phyloP scores from a whole-genome alignment of 1,140 invertebrate species.

The Tribolium castaneum region DNA sequence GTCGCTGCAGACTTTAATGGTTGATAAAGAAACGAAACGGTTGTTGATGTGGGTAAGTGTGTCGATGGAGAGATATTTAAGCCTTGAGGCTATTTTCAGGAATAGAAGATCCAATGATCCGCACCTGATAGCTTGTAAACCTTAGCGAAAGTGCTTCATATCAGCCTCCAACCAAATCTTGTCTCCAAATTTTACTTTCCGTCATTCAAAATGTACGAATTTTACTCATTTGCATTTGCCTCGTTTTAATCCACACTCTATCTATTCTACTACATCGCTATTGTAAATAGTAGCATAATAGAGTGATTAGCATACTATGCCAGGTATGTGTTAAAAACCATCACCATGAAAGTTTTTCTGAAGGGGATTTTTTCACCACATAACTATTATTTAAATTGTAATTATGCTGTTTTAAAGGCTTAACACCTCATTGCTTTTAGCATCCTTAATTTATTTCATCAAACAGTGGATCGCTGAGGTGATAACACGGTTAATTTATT shows the following conservation, averaged over 20 bases:
- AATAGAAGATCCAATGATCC: neutral
- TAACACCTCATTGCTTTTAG: too few species aligned
- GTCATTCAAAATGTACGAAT: neutral
- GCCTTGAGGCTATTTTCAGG: neutral
- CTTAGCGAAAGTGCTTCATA: conserved; percentile 7
- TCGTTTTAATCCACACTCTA: neutral
- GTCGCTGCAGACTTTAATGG: neutral
- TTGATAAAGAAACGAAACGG: neutral
- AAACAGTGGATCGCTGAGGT: too few species aligned
- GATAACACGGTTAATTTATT: too few species aligned
- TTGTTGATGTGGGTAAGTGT: conserved; percentile 9
- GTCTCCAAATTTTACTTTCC: conserved; percentile 9
- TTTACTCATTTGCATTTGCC: neutral
- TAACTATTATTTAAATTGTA: too few species aligned
- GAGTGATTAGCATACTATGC: neutral
- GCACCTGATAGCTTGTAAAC: conserved; percentile 19
- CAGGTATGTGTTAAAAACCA: neutral
- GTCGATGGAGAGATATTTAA: conserved; percentile 3
- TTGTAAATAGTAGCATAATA: conserved; percentile 1
- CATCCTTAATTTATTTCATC: too few species aligned
- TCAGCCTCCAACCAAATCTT: neutral
- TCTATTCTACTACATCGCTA: neutral
- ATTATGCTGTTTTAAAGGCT: too few species aligned
- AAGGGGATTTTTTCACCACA: neutral
- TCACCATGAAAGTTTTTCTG: neutral